phyloP scores from a whole-genome alignment of 2,113 vertebrate species.

The Elephas maximus region DNA sequence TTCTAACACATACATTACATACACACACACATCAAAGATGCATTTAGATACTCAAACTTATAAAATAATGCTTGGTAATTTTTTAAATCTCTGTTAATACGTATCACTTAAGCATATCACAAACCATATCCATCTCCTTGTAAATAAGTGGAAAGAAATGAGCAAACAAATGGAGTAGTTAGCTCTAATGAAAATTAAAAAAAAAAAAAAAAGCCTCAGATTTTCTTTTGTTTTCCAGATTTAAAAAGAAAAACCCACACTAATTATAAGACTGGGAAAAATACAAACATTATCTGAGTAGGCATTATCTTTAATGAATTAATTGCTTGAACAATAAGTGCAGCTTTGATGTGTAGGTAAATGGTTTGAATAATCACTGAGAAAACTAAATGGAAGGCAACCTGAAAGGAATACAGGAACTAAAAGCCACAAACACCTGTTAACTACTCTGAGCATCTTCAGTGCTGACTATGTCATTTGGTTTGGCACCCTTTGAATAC shows the following conservation, averaged over 20 bases:
- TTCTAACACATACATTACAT: neutral
- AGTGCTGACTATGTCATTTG: conserved; percentile 54
- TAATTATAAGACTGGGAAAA: conserved; percentile 26
- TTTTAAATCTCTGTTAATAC: neutral
- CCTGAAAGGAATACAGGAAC: conserved; percentile 63
- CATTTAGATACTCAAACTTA: neutral
- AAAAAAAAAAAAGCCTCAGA: neutral
- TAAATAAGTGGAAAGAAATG: neutral
- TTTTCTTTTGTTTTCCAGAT: conserved; percentile 53
- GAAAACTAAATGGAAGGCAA: conserved; percentile 49
- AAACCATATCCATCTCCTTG: neutral
- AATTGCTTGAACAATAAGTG: conserved; percentile 40
- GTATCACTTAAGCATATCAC: neutral
- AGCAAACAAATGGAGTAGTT: conserved; percentile 14
- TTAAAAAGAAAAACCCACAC: neutral
- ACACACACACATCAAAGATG: neutral
- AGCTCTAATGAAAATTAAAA: neutral
- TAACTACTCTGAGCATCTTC: conserved; percentile 68
- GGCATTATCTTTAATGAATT: conserved; percentile 63
- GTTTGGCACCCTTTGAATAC: conserved; percentile 74
- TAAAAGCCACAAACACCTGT: conserved; percentile 44
- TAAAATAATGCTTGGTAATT: neutral
- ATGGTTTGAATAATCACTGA: conserved; percentile 27
- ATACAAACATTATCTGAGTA: neutral
- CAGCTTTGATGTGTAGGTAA: conserved; percentile 38